These are phyloP conservation scores for Melikaiella ostensackeni DNA, from an alignment of 2,888 invertebrate genomes.

Conservation along the genomic window DNA sequence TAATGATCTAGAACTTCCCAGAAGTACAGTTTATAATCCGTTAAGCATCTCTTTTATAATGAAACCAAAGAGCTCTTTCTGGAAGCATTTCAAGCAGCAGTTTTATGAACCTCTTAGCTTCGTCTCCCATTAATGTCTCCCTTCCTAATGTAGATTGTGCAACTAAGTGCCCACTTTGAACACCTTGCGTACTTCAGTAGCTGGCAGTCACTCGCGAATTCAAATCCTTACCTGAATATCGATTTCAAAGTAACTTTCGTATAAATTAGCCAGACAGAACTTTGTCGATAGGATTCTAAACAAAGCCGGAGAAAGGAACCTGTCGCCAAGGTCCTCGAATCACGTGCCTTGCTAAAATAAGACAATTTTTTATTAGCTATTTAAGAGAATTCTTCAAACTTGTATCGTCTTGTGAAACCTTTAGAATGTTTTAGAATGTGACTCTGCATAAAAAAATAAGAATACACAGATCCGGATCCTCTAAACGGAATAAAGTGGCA, in stretches of 20 bases:
- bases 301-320: not conserved
- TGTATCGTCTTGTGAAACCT: not conserved
- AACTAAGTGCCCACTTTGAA: constrained; percentile 28
- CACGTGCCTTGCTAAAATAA: not conserved
- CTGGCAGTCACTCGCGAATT: not conserved
- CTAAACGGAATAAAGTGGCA: no score
- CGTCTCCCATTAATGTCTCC: constrained; percentile 27
- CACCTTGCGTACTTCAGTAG: constrained; percentile 13
- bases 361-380: not conserved
- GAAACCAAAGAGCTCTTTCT: constrained; percentile 21
- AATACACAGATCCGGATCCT: no score
- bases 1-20: constrained; percentile 16
- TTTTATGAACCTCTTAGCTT: constrained; percentile 34
- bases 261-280: not conserved
- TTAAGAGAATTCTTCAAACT: not conserved
- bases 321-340: not conserved
- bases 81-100: constrained; percentile 23
- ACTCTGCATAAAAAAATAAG: no score
- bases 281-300: not conserved
- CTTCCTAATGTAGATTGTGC: constrained; percentile 29
- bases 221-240: constrained; percentile 22
- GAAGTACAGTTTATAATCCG: constrained; percentile 18
- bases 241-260: not conserved
- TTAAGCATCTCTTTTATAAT: constrained; percentile 31
- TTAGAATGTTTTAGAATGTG: no score